These are phyloP conservation scores for Caenorhabditis sp. DNA, from an alignment of 2,888 invertebrate genomes.

Conservation along the genomic window DNA sequence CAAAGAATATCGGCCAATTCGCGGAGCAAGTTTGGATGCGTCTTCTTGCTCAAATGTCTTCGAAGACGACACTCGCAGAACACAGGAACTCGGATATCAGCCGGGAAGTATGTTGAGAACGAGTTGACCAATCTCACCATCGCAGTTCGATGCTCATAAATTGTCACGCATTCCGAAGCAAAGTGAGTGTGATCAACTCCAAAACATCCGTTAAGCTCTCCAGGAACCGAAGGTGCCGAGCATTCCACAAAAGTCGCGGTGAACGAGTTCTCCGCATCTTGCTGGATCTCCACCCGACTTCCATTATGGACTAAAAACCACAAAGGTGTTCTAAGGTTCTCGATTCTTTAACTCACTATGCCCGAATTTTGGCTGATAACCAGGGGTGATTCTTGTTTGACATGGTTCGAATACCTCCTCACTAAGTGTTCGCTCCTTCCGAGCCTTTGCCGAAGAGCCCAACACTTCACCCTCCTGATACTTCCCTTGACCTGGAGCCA, in stretches of 20 bases:
- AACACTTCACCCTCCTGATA: no score
- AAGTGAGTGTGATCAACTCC: constrained; percentile 53
- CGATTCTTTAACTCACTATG: not conserved
- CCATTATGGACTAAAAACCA: constrained; percentile 61
- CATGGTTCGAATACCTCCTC: not conserved
- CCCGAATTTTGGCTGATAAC: not conserved
- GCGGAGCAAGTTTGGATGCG: no score
- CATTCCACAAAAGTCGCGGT: constrained; percentile 66
- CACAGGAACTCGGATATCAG: constrained; percentile 46
- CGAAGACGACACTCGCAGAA: constrained; percentile 56
- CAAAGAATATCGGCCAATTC: no score
- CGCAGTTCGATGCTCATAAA: constrained; percentile 60
- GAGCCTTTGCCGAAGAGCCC: no score
- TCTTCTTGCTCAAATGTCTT: not conserved
- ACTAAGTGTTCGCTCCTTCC: not conserved
- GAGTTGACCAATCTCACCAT: constrained; percentile 49
- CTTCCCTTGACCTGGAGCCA: no score
- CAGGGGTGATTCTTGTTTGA: not conserved
- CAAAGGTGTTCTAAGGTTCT: not conserved
- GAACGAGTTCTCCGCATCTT: constrained; percentile 56
- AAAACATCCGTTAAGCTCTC: constrained; percentile 37
- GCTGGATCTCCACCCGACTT: constrained; percentile 65
- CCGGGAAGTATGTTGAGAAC: constrained; percentile 13
- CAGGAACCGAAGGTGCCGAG: not conserved
- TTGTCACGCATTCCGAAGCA: constrained; percentile 65